Conservation (phyloP, 2,113 vertebrate genomes). For the Actenoides lindsayi region DNA sequence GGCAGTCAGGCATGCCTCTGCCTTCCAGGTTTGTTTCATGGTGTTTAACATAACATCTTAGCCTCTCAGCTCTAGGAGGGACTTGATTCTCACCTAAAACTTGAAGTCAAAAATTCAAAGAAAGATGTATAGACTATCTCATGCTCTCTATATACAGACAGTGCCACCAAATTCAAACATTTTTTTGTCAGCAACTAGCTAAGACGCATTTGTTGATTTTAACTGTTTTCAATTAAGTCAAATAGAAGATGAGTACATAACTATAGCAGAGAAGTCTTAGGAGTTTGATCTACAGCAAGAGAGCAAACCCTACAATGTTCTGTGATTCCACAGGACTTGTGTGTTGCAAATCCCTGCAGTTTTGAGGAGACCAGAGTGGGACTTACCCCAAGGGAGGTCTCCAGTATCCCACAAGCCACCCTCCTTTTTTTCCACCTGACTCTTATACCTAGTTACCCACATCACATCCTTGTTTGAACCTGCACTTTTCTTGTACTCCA, state of each 20-base stretch:
- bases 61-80: neutral
- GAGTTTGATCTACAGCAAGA: neutral
- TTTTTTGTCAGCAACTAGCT: neutral
- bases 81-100: neutral
- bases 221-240: neutral
- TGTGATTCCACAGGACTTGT: too few species aligned
- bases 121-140: neutral
- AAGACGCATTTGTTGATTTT: neutral
- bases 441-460: too few species aligned
- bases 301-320: too few species aligned
- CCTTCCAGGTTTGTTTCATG: neutral
- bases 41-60: neutral
- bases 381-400: too few species aligned
- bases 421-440: too few species aligned
- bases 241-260: neutral
- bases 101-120: neutral
- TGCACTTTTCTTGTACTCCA: too few species aligned
- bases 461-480: too few species aligned
- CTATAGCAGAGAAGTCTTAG: neutral
- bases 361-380: too few species aligned
- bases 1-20: neutral
- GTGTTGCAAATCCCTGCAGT: too few species aligned
- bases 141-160: neutral
- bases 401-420: too few species aligned
- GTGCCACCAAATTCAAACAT: neutral